Evolutionary conservation across 2,888 invertebrate genomes (phyloP).

Genomic region (Rhabditophanes sp.): DNA sequence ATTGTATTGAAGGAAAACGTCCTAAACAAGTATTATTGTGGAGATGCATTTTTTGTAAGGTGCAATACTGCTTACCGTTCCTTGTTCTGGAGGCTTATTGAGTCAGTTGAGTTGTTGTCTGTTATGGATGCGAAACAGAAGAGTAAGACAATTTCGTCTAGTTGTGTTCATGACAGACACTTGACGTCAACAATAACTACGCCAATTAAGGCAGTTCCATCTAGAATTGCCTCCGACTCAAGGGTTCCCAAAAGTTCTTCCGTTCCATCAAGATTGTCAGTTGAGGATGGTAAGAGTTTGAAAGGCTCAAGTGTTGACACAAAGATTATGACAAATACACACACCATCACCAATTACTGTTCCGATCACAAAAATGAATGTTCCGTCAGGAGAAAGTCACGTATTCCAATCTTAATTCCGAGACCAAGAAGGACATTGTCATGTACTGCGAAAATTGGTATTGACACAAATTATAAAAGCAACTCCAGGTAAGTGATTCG

Average conservation of each 20-base stretch:
- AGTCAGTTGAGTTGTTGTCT: constrained; percentile 63
- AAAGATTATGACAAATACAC: no score
- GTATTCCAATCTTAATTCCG: no score
- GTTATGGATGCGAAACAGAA: constrained; percentile 48
- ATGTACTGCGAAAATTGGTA: no score
- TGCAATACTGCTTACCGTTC: constrained; percentile 53
- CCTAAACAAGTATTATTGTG: constrained; percentile 62
- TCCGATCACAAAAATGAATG: no score
- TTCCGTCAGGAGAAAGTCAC: no score
- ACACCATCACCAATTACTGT: no score
- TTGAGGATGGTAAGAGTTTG: no score
- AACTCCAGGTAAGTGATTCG: no score
- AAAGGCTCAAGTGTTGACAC: no score
- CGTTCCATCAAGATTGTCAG: constrained; percentile 30
- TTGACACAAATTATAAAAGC: no score
- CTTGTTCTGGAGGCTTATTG: constrained; percentile 59
- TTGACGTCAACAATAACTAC: not conserved
- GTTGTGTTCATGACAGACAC: no score
- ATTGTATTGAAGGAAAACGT: constrained; percentile 67
- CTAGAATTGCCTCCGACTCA: constrained; percentile 29
- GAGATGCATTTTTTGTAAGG: constrained; percentile 58
- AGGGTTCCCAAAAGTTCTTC: constrained; percentile 42
- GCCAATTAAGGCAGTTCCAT: constrained; percentile 6
- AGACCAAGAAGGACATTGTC: no score
- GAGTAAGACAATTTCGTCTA: constrained; percentile 7